Evolutionary conservation across 2,888 invertebrate species (phyloP), one percentile per base, ranked within the genome.

Genomic region (Pollenia labialis): DNA sequence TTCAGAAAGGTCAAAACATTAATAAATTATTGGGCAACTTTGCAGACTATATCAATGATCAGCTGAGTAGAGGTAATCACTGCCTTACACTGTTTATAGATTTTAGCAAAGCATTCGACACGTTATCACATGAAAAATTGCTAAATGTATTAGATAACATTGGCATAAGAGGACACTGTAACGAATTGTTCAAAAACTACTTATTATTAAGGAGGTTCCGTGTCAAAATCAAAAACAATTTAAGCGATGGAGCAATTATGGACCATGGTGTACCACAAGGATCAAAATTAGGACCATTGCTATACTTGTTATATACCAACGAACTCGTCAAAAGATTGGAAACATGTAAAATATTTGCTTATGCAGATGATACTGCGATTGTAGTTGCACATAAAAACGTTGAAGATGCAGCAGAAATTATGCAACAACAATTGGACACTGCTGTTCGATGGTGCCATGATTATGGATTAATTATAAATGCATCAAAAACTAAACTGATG

Each of bases 1-100:
- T 62, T 16, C 62, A 46, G 9, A 66, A 66, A 48, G 23, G 66
- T n/a, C n/a, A n/a, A n/a, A 16, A 66, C 1, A 66, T 66, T 6
- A 66, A 66, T 10, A 42, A 62, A 16, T 10, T 62, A 10, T 16
- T 62, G 16, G 16, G 62, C n/a, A 16, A 16, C n/a, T 62, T 62
- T 16, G 8, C 62, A 3, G 16, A 62, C 11, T 11, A 23, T 16
- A 16, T 62, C 0, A 62, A 42, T 10, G 12, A 10, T 23, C 18
- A 23, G 18, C 18, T 23, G 18, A 23, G 18, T 2, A 23, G 18
- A 23, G 2, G 18, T 23, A 23, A 23, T 23, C 18, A 23, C 2
- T 23, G 18, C 18, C 18, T 23, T 23, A 23, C 18, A 1, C 18
- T 23, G 2, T 23, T 23, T 23, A 23, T 23, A 23, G 18, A 23